Base-by-base conservation (phyloP, 2,113 vertebrate genomes). In the Erinaceus europaeus region DNA sequence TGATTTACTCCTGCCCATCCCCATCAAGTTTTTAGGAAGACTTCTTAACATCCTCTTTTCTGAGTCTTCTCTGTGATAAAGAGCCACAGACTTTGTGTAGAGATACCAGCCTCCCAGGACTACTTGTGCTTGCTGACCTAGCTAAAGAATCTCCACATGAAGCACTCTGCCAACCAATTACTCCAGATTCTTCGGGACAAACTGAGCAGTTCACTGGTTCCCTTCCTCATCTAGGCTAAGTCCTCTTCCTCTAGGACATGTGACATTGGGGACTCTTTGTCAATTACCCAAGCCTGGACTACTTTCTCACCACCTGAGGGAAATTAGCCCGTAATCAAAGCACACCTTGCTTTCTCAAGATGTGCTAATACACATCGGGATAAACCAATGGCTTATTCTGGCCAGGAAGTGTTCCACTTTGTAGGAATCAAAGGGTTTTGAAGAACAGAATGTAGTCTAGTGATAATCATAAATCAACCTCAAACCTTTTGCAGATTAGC, bases 351-450 rank as follows among this genome's bases (percentile, higher is more conserved):
- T 50, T 64, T 88, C 68, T 23, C 40, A 86, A 74, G n/a, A 50
- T 71, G 32, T 86, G 65, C n/a, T 52, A 27, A 69, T 81, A 12
- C 13, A n/a, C 50, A 9, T 5, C 84, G 76, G 25, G 88, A 81
- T 29, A 88, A 34, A 1, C 10, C 5, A 84, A 67, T 29, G 72
- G 14, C 48, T 91, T 93, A 62, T 14, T 84, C 36, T 89, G 92
- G 79, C 9, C 57, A 64, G 88, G 77, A 91, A 86, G 71, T 9
- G 0, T 18, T 52, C 53, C 38, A 46, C 50, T 85, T 74, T 42
- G 6, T 44, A 77, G 57, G 36, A 91, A 89, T 90, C 44, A 73
- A 34, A 94, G 73, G 52, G 90, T 91, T 91, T 13, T 36, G 6
- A 94, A 88, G 57, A 93, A 81, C 29, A 71, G 18, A 42, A 40